phyloP scores from a whole-genome alignment of 2,888 invertebrate genomes.

The Pseudococcus longispinus region DNA sequence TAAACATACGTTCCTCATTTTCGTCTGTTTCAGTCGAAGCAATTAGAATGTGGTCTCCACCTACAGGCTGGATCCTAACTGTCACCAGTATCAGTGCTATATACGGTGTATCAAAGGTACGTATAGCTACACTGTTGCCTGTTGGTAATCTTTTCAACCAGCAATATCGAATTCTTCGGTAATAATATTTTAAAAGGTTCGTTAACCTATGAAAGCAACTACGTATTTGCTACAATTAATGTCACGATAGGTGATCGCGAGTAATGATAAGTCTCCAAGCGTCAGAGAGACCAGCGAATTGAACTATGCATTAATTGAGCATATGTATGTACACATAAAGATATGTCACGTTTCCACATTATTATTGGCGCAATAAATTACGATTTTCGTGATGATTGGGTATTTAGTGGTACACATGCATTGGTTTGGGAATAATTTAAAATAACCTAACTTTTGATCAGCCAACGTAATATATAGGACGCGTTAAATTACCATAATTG shows the following conservation, averaged over 20 bases:
- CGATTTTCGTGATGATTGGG: neutral
- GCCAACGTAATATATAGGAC: neutral
- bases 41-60: slow-evolving; percentile 20
- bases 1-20: neutral
- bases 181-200: neutral
- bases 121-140: neutral
- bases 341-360: neutral
- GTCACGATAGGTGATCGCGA: neutral
- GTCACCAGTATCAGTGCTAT: neutral
- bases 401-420: neutral
- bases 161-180: neutral
- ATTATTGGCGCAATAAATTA: neutral
- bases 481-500: neutral
- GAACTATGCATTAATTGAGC: neutral
- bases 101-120: slow-evolving; percentile 12
- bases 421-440: neutral
- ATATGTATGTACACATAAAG: neutral
- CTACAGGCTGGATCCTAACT: neutral
- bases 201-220: neutral
- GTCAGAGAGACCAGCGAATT: neutral
- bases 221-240: neutral
- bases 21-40: slow-evolving; percentile 8
- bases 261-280: neutral
- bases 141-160: neutral
- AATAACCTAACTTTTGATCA: neutral